Evolutionary conservation across 30 jellyfish, hydroid and myxozoan species (phyloP).

Genomic region (Aurelia coerulea): DNA sequence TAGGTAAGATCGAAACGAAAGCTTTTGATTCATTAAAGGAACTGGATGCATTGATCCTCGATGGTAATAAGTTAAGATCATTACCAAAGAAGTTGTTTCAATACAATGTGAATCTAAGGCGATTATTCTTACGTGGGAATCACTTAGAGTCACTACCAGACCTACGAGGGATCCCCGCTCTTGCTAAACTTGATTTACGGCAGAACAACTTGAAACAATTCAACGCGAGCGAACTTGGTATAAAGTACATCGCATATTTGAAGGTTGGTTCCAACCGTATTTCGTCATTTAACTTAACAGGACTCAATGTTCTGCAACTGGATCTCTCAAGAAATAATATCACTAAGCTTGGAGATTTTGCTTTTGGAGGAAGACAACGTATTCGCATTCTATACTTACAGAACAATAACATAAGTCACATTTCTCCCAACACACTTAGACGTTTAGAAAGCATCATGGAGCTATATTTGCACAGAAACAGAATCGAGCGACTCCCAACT

Average conservation of each 20-base stretch:
- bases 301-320: neutral
- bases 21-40: slow-evolving; percentile 9
- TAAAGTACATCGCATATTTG: neutral
- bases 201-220: neutral
- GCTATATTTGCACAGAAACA: slow-evolving; percentile 30
- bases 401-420: slow-evolving; percentile 6
- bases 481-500: slow-evolving; percentile 14
- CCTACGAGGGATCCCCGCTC: neutral
- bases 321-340: slow-evolving; percentile 21
- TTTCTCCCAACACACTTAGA: slow-evolving; percentile 32
- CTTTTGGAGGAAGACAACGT: neutral
- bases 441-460: neutral
- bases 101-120: neutral
- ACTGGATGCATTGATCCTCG: neutral
- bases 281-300: neutral
- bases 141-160: neutral
- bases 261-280: neutral
- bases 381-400: neutral
- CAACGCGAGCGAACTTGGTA: neutral
- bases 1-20: neutral
- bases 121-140: neutral
- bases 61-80: neutral
- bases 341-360: neutral
- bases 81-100: slow-evolving; percentile 11
- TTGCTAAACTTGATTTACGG: neutral